A percentile compares a stretch with the other conserved stretches of the same genome.
Conservation (phyloP, 2,797 vertebrate genomes). For the Jordanella pulchra region DNA sequence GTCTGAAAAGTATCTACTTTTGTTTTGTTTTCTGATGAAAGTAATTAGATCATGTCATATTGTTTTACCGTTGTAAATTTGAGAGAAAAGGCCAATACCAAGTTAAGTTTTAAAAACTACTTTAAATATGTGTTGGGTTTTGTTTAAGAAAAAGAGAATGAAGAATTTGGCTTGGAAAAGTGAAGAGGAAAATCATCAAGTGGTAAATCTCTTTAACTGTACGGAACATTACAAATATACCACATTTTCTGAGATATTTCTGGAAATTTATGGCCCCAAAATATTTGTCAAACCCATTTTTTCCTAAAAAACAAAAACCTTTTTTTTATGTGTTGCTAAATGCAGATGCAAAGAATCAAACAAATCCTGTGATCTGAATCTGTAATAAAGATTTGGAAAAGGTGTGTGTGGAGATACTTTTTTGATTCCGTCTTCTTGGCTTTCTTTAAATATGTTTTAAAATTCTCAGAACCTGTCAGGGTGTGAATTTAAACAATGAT, state of each 20-base stretch:
- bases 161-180: background rate
- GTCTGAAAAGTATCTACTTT: background rate
- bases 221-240: background rate
- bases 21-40: background rate
- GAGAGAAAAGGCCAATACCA: background rate
- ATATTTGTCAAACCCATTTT: background rate
- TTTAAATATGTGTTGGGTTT: background rate
- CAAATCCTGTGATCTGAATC: background rate
- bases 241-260: background rate
- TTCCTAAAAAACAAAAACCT: too few relatives aligned
- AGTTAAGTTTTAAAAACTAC: background rate
- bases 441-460: background rate
- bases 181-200: background rate
- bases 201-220: background rate
- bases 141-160: background rate
- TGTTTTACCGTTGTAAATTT: background rate
- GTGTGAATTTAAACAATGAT: too few relatives aligned
- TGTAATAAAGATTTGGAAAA: background rate
- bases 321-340: background rate
- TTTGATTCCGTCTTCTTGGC: background rate
- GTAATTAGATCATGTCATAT: too few relatives aligned
- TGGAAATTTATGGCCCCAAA: background rate
- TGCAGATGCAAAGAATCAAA: constrained; percentile 10
- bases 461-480: background rate
- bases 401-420: background rate